These are phyloP conservation scores for Castor canadensis DNA, from an alignment of 2,113 vertebrate genomes.

Conservation along the genomic window DNA sequence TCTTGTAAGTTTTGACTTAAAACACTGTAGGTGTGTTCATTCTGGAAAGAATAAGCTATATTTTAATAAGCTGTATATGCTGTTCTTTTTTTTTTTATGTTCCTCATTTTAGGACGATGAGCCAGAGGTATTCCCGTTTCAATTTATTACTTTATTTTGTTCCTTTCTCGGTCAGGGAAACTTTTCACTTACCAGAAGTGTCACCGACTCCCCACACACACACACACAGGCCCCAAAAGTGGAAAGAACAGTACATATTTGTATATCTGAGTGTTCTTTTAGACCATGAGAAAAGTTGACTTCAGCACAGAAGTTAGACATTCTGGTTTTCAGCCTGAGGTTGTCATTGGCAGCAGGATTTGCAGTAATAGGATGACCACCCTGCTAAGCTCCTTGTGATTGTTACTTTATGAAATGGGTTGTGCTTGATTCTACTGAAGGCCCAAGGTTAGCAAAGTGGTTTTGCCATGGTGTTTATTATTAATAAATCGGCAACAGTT, in stretches of 20 bases:
- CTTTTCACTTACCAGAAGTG: slow-evolving; percentile 47
- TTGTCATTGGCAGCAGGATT: background rate
- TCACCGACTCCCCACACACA: background rate
- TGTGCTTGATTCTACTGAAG: background rate
- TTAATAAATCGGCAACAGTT: slow-evolving; percentile 32
- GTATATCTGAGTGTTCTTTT: slow-evolving; percentile 40
- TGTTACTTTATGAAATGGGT: background rate
- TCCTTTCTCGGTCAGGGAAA: slow-evolving; percentile 31
- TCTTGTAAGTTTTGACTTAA: slow-evolving; percentile 4
- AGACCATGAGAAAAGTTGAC: slow-evolving; percentile 49
- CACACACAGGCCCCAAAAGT: background rate
- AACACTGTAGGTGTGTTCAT: background rate
- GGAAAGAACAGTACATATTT: slow-evolving; percentile 48
- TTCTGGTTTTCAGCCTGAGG: background rate
- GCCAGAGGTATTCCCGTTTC: background rate
- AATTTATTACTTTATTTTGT: background rate
- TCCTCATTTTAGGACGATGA: background rate
- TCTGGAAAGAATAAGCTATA: background rate
- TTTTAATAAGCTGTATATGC: background rate
- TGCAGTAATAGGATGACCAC: background rate
- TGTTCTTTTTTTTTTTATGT: background rate
- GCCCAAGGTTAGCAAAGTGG: background rate
- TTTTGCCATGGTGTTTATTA: slow-evolving; percentile 45
- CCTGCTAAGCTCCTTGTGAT: background rate
- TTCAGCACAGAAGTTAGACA: slow-evolving; percentile 15